Evolutionary conservation across 2,797 vertebrate species (phyloP), one percentile per base, ranked within the genome.

Genomic region (Denticeps clupeoides): DNA sequence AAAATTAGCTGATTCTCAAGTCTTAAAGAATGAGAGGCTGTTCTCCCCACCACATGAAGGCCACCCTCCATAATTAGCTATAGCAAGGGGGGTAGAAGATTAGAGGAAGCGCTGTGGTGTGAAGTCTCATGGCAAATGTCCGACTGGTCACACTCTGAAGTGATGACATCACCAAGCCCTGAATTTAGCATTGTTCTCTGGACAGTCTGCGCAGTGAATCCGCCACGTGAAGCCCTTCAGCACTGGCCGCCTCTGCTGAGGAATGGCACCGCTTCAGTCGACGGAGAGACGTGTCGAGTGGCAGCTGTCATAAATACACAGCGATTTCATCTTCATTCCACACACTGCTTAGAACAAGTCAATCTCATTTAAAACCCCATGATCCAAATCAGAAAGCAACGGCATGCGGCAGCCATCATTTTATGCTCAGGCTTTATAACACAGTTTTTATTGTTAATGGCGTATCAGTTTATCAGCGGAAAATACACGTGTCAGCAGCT

Each of bases 141-240:
- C 64, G 56, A 72, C 70, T 64, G 62, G 64, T 58, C 56, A 60
- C 64, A 57, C 60, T 38, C 12, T 45, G 26, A 56, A 47, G 23
- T 51, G 66, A 69, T 73, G 74, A 75, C 71, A 74, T 70, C 72
- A 74, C 58, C 53, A 49, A 22, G 12, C 22, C 56, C 57, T 75
- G 65, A 63, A 74, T 73, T 65, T 49, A 62, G 55, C 55, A 79
- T 75, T 81, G 76, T 75, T 71, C 58, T 49, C 31, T 10, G 54
- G 55, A 58, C 28, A 44, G 53, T 41, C 53, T 47, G 47, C 41
- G 49, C 35, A 48, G 28, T 49, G 46, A 33, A 28, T 27, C 11
- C 10, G 18, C 45, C 41, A 8, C 32, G 23, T 10, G 26, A 47
- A 7, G 12, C 23, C 15, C 41, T 33, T 11, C 5, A 5, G 15